Base-by-base conservation (phyloP, 2,888 invertebrate species). In the Lasiommata megera region DNA sequence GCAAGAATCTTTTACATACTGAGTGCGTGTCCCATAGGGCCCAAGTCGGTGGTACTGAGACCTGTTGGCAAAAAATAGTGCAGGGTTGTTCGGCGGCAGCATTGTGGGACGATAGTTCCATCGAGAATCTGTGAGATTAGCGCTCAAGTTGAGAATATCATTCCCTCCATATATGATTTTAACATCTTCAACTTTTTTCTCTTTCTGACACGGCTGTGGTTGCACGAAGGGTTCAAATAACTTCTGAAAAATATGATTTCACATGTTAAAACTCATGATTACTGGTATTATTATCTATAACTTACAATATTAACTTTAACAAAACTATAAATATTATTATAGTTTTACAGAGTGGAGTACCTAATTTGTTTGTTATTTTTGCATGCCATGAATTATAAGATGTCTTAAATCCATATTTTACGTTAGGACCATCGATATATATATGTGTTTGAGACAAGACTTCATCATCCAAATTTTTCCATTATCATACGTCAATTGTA, bases 41-140 rank as follows among this genome's bases (percentile, higher is more conserved):
- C 92, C 92, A 70, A 93, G 80, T 51, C 93, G 92, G 76, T 92
- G 92, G 70, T 92, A 92, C 77, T 93, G 92, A 44, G 93, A 93
- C 70, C 93, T 92, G 80, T 93, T 93, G 67, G 92, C 92, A 73
- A 93, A 92, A 87, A 92, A 93, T 70, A 91, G 82, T n/a, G 86
- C 80, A 9, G 92, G 88, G 72, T 92, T 92, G 77, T 92, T 91
- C 7, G 91, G 85, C 5, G 93, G 93, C 80, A 93, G 83, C 68
- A 79, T 77, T 8, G 93, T 91, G 50, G 91, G 84, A 58, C 85
- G 88, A 73, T 92, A 88, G 72, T 87, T 90, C 93, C 93, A 93
- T 62, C 84, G 82, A 18, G 85, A 77, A 68, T 91, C 87, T 23
- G 82, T 85, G 64, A 93, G 78, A 70, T 93, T 93, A 48, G 80